Percentiles rank a stretch among this genome's conserved stretches.
These are phyloP conservation scores for Emberiza fucata DNA, from an alignment of 2,113 vertebrate species.

Conservation along the genomic window DNA sequence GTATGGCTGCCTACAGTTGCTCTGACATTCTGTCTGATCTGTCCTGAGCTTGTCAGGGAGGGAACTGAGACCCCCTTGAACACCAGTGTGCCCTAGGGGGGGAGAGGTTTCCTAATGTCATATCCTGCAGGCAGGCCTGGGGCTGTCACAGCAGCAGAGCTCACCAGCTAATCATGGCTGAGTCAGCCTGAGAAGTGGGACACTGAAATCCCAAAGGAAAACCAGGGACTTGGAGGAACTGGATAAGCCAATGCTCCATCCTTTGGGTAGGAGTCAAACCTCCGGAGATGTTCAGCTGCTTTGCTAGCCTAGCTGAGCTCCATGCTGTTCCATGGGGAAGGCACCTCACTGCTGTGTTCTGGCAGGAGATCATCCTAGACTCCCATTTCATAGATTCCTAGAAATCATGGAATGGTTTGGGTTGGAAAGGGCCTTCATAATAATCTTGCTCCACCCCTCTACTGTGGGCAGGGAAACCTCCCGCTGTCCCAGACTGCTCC, in stretches of 20 bases:
- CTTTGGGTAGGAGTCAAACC: not conserved
- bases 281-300: not conserved
- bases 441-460: not conserved
- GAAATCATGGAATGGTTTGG: not conserved
- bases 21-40: not conserved
- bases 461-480: not conserved
- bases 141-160: not conserved
- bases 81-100: rapidly evolving
- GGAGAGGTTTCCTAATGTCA: not conserved
- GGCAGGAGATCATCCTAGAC: not conserved
- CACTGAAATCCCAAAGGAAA: not conserved
- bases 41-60: not conserved
- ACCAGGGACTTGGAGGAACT: not conserved
- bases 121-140: not conserved
- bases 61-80: not conserved
- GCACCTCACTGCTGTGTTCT: not conserved
- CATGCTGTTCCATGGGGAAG: not conserved
- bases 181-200: not conserved
- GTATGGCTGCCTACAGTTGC: not conserved
- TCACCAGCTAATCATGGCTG: not conserved
- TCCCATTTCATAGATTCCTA: not conserved
- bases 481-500: not conserved
- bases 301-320: not conserved
- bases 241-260: not conserved
- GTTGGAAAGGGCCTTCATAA: not conserved